These are phyloP conservation scores for Zoanthus sociatus DNA, from an alignment of 92 coral and sea anemone genomes.

Conservation along the genomic window DNA sequence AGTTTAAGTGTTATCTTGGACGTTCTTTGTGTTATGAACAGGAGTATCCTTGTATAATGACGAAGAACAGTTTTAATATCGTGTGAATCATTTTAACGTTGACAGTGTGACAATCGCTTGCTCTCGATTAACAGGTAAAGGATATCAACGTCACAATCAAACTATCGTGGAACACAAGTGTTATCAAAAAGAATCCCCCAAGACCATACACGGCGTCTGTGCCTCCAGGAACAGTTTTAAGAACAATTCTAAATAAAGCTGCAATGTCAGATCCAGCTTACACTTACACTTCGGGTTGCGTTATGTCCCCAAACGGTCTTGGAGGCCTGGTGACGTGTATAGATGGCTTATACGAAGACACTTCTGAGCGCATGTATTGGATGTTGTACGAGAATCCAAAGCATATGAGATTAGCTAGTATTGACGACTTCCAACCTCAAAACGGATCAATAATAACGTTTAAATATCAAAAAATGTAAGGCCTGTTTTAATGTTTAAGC, in stretches of 20 bases:
- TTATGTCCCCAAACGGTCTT: background rate
- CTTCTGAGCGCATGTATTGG: slow-evolving; percentile 38
- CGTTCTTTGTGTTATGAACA: too few species aligned
- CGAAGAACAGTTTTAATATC: too few species aligned
- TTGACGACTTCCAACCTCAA: slow-evolving; percentile 21
- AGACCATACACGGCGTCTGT: slow-evolving; percentile 19
- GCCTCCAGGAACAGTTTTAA: slow-evolving; percentile 30
- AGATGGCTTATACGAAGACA: slow-evolving; percentile 17
- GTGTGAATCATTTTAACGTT: background rate
- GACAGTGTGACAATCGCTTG: background rate
- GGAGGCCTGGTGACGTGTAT: slow-evolving; percentile 32
- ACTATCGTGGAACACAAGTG: slow-evolving; percentile 38
- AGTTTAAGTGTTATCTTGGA: too few species aligned
- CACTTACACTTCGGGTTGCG: slow-evolving; percentile 13
- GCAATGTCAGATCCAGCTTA: slow-evolving; percentile 27
- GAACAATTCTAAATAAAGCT: slow-evolving; percentile 25
- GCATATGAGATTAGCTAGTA: slow-evolving; percentile 27
- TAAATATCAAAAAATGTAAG: slow-evolving; percentile 25
- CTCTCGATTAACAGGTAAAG: background rate
- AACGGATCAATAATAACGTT: slow-evolving; percentile 29
- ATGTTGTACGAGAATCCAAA: slow-evolving; percentile 30
- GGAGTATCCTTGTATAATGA: too few species aligned
- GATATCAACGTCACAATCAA: slow-evolving; percentile 27
- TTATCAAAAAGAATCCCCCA: slow-evolving; percentile 22
- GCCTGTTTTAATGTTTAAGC: background rate